Percentiles rank a stretch among this genome's conserved stretches.
Evolutionary conservation across 2,888 invertebrate genomes (phyloP).

Genomic region (Cheilosia grossa): DNA sequence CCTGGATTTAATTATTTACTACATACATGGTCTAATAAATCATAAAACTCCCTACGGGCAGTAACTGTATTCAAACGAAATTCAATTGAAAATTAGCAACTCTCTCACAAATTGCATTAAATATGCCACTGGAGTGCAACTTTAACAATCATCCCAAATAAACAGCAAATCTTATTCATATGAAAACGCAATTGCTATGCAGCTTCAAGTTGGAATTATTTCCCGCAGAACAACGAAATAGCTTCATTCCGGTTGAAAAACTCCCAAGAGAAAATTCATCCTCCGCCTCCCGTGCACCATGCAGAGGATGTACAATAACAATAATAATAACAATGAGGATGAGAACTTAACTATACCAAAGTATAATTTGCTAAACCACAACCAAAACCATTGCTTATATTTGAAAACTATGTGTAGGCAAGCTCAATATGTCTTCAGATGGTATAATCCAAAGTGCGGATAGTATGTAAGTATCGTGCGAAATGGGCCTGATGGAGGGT

Average conservation of each 20-base stretch:
- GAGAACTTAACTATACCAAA: not conserved
- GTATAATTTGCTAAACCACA: not conserved
- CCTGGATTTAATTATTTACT: too few relatives aligned
- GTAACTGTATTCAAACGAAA: not conserved
- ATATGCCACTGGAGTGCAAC: not conserved
- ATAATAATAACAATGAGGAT: not conserved
- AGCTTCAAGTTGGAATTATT: not conserved
- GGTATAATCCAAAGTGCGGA: not conserved
- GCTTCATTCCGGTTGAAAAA: slow-evolving; percentile 8
- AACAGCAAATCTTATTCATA: not conserved
- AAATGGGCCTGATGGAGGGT: not conserved
- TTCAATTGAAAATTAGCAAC: not conserved
- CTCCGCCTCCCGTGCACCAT: not conserved
- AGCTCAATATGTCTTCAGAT: not conserved
- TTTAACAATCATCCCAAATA: slow-evolving; percentile 9
- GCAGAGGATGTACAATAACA: not conserved
- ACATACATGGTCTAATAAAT: not conserved
- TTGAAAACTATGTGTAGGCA: not conserved
- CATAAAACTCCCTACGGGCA: not conserved
- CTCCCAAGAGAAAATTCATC: not conserved
- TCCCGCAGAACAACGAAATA: not conserved
- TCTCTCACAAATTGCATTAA: slow-evolving; percentile 5
- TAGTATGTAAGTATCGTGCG: not conserved
- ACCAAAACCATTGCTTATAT: not conserved
- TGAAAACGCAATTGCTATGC: not conserved